phyloP scores from a whole-genome alignment of 2,113 vertebrate species.

The Scophthalmus maximus region DNA sequence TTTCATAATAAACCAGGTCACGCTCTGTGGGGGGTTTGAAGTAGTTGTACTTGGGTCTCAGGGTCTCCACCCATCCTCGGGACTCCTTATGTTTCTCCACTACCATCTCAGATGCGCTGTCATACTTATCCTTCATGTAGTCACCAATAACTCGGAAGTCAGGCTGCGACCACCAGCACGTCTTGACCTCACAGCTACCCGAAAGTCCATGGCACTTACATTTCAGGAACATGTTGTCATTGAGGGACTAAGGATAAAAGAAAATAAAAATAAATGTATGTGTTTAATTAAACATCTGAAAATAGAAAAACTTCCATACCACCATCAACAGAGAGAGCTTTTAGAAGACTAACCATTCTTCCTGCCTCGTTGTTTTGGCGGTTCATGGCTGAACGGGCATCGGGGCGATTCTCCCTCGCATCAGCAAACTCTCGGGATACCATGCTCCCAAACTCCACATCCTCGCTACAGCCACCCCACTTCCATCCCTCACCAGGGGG shows the following conservation, averaged over 20 bases:
- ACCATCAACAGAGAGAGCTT: background rate
- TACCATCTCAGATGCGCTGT: slow-evolving; percentile 98
- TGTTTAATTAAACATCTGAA: background rate
- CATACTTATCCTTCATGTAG: slow-evolving; percentile 98
- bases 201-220: slow-evolving; percentile 98
- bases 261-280: background rate
- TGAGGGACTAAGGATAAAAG: slow-evolving; percentile 86
- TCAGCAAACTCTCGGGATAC: slow-evolving; percentile 97
- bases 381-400: slow-evolving; percentile 98
- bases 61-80: slow-evolving; percentile 96
- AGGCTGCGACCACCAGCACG: slow-evolving; percentile 99
- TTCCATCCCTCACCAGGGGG: slow-evolving; percentile 96
- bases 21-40: slow-evolving; percentile 96
- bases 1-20: slow-evolving; percentile 97
- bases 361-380: slow-evolving; percentile 98
- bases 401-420: slow-evolving; percentile 94
- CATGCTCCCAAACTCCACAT: slow-evolving; percentile 96
- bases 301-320: background rate
- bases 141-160: slow-evolving; percentile 96
- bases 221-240: slow-evolving; percentile 97
- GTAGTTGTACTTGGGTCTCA: slow-evolving; percentile 96
- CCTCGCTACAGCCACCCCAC: slow-evolving; percentile 98
- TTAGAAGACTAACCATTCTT: slow-evolving; percentile 84
- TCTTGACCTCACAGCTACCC: slow-evolving; percentile 98
- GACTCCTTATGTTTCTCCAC: slow-evolving; percentile 98